phyloP scores from a whole-genome alignment of 2,888 invertebrate genomes.

The Steinernema hermaphroditum region DNA sequence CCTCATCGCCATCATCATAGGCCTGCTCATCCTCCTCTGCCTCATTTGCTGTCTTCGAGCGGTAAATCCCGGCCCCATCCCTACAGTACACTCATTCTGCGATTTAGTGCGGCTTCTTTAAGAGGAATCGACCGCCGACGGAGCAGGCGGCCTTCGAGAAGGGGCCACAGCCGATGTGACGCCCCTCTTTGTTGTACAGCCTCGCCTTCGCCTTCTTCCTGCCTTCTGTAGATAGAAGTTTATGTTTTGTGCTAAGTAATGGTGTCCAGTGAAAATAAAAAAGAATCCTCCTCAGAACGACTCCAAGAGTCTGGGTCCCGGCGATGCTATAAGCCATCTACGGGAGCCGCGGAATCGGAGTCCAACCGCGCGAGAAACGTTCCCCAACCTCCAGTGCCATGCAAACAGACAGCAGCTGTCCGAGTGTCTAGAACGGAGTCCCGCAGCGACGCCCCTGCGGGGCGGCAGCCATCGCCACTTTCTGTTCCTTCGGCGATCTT shows the following conservation, averaged over 20 bases:
- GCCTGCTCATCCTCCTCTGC: constrained; percentile 60
- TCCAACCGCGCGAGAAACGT: too few species aligned
- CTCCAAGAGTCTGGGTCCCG: too few species aligned
- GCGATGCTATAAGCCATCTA: too few species aligned
- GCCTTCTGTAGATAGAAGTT: constrained; percentile 22
- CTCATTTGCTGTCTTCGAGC: constrained; percentile 64
- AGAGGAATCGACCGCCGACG: constrained; percentile 62
- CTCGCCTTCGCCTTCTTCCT: background rate
- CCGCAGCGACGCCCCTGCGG: too few species aligned
- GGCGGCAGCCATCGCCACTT: too few species aligned
- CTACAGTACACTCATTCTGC: background rate
- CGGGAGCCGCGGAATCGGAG: too few species aligned
- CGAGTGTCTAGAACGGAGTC: too few species aligned
- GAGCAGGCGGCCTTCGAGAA: constrained; percentile 11
- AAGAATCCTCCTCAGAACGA: too few species aligned
- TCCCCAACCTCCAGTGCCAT: too few species aligned
- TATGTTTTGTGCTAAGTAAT: constrained; percentile 8
- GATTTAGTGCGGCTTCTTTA: constrained; percentile 66
- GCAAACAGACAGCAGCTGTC: too few species aligned
- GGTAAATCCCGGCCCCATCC: constrained; percentile 46
- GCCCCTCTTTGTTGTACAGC: constrained; percentile 11
- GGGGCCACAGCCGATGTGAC: constrained; percentile 22
- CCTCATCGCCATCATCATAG: constrained; percentile 64
- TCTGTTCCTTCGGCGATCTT: too few species aligned
- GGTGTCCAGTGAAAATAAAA: background rate